Percentiles rank a stretch among this genome's conserved stretches.
Evolutionary conservation across 2,888 invertebrate species (phyloP).

Genomic region (Ichneumoninae sp.): DNA sequence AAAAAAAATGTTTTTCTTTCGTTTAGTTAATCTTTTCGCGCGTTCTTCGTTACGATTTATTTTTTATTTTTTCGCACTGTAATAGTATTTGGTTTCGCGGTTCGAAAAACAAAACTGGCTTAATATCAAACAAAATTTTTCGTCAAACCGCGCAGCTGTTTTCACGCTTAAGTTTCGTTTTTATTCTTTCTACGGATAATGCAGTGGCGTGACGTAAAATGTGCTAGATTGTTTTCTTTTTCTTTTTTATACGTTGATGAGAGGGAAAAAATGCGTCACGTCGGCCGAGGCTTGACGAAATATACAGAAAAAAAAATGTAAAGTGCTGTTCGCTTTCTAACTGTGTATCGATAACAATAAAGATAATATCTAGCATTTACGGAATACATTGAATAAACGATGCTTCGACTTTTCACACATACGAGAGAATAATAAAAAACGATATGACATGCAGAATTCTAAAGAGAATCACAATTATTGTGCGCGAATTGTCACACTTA

Average conservation of each 20-base stretch:
- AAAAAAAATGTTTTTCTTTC: not conserved
- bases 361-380: constrained; percentile 57
- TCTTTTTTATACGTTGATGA: constrained; percentile 13
- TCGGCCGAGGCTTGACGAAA: constrained; percentile 31
- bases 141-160: constrained; percentile 20
- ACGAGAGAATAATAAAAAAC: constrained; percentile 19
- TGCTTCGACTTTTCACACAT: constrained; percentile 59
- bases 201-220: constrained; percentile 35
- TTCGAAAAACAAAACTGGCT: constrained; percentile 15
- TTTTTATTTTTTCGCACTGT: constrained; percentile 4
- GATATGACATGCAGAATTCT: constrained; percentile 21
- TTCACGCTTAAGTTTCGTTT: constrained; percentile 42
- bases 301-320: constrained; percentile 26
- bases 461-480: constrained; percentile 28
- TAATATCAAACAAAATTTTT: constrained; percentile 35
- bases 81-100: constrained; percentile 46
- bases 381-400: constrained; percentile 47
- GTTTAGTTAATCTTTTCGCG: constrained; percentile 35
- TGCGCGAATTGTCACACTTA: constrained; percentile 60
- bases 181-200: constrained; percentile 24
- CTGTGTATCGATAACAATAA: constrained; percentile 55
- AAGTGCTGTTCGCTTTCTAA: constrained; percentile 62
- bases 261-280: constrained; percentile 39
- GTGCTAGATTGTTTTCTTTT: constrained; percentile 18
- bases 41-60: constrained; percentile 13